Conservation (phyloP, 2,888 invertebrate genomes). For the Cheilosia variabilis region DNA sequence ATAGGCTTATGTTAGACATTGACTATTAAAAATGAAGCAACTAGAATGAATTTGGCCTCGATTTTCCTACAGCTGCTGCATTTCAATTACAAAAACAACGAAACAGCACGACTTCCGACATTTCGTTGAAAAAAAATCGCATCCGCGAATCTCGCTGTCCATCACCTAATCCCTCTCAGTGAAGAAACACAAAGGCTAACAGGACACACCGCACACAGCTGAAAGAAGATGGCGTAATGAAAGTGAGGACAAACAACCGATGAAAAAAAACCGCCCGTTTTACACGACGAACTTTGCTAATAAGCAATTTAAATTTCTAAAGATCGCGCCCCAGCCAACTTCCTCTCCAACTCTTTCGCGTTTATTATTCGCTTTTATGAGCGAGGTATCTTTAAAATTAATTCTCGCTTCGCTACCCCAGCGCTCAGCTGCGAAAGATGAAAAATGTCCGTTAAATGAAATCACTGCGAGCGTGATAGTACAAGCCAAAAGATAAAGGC, state of each 20-base stretch:
- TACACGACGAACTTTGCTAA: constrained; percentile 70
- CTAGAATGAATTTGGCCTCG: too few relatives aligned
- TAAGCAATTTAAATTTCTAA: constrained; percentile 76
- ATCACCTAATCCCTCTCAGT: too few relatives aligned
- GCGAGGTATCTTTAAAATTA: constrained; percentile 46
- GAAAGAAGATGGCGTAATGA: constrained; percentile 2
- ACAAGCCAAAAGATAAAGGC: constrained; percentile 46
- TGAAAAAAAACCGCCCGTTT: neutral
- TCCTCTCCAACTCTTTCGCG: constrained; percentile 63
- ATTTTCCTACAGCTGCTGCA: too few relatives aligned
- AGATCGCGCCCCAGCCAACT: constrained; percentile 51
- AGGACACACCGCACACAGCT: too few relatives aligned
- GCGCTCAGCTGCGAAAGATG: constrained; percentile 27
- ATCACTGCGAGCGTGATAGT: constrained; percentile 56
- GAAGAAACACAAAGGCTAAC: too few relatives aligned
- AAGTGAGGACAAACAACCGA: constrained; percentile 10
- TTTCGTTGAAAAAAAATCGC: too few relatives aligned
- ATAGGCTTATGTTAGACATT: too few relatives aligned
- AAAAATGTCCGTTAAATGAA: constrained; percentile 71
- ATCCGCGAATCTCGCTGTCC: too few relatives aligned
- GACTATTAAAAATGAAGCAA: too few relatives aligned
- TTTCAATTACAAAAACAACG: too few relatives aligned
- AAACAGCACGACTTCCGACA: too few relatives aligned
- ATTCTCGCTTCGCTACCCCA: constrained; percentile 13
- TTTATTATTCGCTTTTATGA: constrained; percentile 21